Conservation (phyloP, 2,797 vertebrate species). For the Coluber constrictor region DNA sequence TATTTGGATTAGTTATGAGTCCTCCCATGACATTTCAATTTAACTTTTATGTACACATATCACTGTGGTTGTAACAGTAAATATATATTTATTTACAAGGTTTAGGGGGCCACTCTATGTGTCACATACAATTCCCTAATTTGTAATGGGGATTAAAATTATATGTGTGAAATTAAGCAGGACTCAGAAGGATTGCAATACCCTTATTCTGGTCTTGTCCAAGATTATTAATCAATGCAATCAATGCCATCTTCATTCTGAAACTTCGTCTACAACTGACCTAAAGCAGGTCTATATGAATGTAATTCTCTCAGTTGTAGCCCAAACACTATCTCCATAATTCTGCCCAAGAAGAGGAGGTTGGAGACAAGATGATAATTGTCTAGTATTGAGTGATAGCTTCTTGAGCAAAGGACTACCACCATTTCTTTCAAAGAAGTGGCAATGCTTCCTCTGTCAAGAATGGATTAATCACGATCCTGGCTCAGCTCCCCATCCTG, state of each 20-base stretch:
- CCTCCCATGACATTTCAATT: not conserved
- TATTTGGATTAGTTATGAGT: not conserved
- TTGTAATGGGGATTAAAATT: not conserved
- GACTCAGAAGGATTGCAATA: not conserved
- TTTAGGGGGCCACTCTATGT: not conserved
- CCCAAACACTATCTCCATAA: not conserved
- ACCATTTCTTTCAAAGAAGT: not conserved
- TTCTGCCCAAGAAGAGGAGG: not conserved
- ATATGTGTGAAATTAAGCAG: not conserved
- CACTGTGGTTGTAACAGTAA: not conserved
- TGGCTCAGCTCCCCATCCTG: not conserved
- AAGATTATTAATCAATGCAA: not conserved
- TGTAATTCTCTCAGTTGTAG: not conserved
- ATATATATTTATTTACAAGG: not conserved
- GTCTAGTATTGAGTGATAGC: not conserved
- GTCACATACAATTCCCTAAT: not conserved
- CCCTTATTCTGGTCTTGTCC: not conserved
- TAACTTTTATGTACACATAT: not conserved
- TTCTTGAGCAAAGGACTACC: not conserved
- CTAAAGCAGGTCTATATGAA: not conserved
- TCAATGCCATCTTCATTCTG: not conserved
- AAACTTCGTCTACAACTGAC: not conserved
- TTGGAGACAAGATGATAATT: not conserved
- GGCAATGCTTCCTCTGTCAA: not conserved
- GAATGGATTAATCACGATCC: not conserved